Conservation (phyloP, 1,140 invertebrate species). For the Temnothorax nylanderi region DNA sequence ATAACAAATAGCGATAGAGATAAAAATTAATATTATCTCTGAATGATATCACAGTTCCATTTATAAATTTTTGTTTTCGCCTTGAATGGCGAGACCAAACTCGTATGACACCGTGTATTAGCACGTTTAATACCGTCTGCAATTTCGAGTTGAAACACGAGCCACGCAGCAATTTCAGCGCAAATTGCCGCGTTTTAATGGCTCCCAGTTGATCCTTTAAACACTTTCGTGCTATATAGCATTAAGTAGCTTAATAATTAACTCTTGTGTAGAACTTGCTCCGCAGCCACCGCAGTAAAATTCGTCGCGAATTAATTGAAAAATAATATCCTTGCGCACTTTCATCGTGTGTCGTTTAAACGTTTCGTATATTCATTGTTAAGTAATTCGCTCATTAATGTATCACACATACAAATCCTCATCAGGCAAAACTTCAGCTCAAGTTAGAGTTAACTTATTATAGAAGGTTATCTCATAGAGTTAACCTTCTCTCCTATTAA, state of each 20-base stretch:
- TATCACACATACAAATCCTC: background rate
- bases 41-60: background rate
- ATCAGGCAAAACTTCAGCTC: background rate
- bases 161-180: slow-evolving; percentile 40
- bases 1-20: too few species aligned
- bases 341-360: background rate
- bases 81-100: background rate
- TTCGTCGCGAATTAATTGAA: slow-evolving; percentile 52
- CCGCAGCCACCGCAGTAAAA: slow-evolving; percentile 31
- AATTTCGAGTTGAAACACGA: slow-evolving; percentile 55
- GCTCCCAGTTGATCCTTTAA: slow-evolving; percentile 59
- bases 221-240: slow-evolving; percentile 39
- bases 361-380: background rate
- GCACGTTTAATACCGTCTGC: slow-evolving; percentile 33
- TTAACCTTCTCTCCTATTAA: background rate
- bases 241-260: slow-evolving; percentile 61
- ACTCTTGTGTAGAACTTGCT: slow-evolving; percentile 27
- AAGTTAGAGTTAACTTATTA: background rate
- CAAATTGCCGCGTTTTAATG: slow-evolving; percentile 57
- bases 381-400: slow-evolving; percentile 3
- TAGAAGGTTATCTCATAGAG: background rate
- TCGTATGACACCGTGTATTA: slow-evolving; percentile 21
- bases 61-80: slow-evolving; percentile 24
- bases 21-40: background rate
- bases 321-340: slow-evolving; percentile 36